Evolutionary conservation across 2,888 invertebrate genomes (phyloP).

Genomic region (Leptinotarsa juncta): DNA sequence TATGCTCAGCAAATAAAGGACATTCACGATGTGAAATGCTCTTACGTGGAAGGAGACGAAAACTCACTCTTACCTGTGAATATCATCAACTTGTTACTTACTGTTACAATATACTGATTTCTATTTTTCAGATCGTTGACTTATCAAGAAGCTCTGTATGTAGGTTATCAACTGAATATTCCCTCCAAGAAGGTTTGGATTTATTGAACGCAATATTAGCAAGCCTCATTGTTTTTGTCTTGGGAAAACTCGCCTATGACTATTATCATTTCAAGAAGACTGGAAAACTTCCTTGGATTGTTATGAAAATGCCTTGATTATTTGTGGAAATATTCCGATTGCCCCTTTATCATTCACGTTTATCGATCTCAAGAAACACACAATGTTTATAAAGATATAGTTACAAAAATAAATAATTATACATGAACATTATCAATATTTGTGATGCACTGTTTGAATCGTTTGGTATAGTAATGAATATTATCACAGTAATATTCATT

Average conservation of each 20-base stretch:
- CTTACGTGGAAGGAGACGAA: slow-evolving; percentile 72
- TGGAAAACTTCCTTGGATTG: slow-evolving; percentile 86
- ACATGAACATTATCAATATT: no score
- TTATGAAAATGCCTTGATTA: slow-evolving; percentile 78
- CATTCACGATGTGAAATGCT: slow-evolving; percentile 77
- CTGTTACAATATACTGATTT: not conserved
- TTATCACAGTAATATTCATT: no score
- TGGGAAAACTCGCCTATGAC: slow-evolving; percentile 83
- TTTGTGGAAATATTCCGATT: not conserved
- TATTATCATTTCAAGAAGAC: slow-evolving; percentile 84
- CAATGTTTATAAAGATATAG: no score
- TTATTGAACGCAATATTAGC: slow-evolving; percentile 79
- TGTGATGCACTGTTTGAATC: no score
- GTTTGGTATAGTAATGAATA: no score
- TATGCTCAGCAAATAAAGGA: slow-evolving; percentile 79
- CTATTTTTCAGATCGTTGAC: slow-evolving; percentile 73
- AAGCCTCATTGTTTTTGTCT: slow-evolving; percentile 75
- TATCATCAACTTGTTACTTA: slow-evolving; percentile 18
- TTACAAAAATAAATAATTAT: no score
- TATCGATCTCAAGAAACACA: not conserved
- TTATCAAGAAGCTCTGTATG: slow-evolving; percentile 79
- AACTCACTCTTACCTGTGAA: slow-evolving; percentile 73
- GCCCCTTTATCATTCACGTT: not conserved
- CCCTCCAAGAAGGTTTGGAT: slow-evolving; percentile 77
- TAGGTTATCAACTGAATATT: slow-evolving; percentile 67